Conservation (phyloP, 2,113 vertebrate species). For the Bubo scandiacus region DNA sequence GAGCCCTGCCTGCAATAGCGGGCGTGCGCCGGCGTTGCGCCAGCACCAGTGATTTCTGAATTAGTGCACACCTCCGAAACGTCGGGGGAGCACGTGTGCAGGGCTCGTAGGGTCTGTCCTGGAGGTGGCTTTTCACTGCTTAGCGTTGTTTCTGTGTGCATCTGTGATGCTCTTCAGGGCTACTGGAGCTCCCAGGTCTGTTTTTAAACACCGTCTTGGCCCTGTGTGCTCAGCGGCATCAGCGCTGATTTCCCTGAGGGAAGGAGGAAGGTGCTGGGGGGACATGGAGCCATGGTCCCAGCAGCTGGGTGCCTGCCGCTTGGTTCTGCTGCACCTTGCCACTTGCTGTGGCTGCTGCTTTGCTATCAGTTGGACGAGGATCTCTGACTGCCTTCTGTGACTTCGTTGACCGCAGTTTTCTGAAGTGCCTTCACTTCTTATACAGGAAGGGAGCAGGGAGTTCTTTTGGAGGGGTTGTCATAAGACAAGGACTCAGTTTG, state of each 20-base stretch:
- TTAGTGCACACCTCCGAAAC: accelerated
- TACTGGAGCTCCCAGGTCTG: background rate
- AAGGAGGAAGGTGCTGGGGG: background rate
- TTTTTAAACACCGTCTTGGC: background rate
- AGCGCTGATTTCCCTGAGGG: background rate
- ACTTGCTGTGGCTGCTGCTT: background rate
- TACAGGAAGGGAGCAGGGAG: background rate
- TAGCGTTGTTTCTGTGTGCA: background rate
- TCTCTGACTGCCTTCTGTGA: background rate
- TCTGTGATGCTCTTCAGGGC: background rate
- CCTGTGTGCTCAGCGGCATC: background rate
- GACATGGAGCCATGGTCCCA: background rate
- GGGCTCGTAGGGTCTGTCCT: background rate
- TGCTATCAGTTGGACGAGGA: background rate
- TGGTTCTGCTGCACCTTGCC: background rate
- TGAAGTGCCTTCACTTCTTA: background rate
- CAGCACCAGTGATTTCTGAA: background rate
- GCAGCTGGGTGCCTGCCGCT: background rate
- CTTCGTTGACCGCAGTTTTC: background rate
- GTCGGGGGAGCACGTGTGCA: accelerated
- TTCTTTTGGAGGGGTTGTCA: background rate
- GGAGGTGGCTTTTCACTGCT: background rate
- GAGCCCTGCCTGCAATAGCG: background rate
- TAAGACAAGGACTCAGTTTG: background rate
- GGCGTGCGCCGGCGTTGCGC: accelerated